phyloP scores from a whole-genome alignment of 2,113 vertebrate genomes.

The Orycteropus afer region DNA sequence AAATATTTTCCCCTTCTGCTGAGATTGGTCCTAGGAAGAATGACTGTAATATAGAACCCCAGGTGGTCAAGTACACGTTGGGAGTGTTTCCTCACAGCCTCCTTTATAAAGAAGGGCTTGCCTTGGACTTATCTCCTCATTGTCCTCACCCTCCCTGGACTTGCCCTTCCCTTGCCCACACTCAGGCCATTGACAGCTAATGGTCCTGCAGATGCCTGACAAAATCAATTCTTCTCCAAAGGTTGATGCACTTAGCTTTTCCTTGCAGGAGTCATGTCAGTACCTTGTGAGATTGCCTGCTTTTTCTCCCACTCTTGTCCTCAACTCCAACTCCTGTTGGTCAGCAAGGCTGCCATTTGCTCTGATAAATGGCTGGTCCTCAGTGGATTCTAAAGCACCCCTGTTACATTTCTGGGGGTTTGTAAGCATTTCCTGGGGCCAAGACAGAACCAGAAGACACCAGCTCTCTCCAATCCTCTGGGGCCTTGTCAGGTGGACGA shows the following conservation, averaged over 20 bases:
- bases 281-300: constrained; percentile 43
- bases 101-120: constrained; percentile 75
- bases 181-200: constrained; percentile 69
- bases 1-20: constrained; percentile 77
- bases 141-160: not conserved
- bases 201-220: constrained; percentile 59
- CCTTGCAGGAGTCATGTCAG: constrained; percentile 23
- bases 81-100: constrained; percentile 82
- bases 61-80: constrained; percentile 63
- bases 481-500: not conserved
- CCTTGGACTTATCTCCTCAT: constrained; percentile 36
- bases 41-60: not conserved
- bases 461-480: not conserved
- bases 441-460: not conserved
- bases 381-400: constrained; percentile 52
- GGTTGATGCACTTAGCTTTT: constrained; percentile 62
- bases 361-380: constrained; percentile 66
- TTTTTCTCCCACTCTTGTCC: constrained; percentile 29
- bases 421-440: not conserved
- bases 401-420: not conserved
- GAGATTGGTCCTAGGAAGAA: constrained; percentile 59
- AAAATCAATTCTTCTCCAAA: constrained; percentile 72
- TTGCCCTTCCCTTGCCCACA: constrained; percentile 3
- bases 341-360: constrained; percentile 51
- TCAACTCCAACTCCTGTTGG: constrained; percentile 61